These are phyloP conservation scores for Poecilus cupreus DNA, from an alignment of 2,888 invertebrate genomes.

Conservation along the genomic window DNA sequence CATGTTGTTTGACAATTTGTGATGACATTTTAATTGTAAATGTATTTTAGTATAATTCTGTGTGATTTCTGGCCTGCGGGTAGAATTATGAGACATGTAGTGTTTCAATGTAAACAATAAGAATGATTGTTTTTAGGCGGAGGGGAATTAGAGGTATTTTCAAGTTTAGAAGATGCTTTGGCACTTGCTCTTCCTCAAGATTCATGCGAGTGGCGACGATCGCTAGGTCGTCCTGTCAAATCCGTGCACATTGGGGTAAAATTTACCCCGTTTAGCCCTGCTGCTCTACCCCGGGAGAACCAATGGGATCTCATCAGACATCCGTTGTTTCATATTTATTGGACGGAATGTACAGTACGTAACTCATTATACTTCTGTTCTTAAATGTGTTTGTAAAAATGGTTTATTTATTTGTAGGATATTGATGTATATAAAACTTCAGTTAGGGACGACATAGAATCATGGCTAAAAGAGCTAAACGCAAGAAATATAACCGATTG, in stretches of 20 bases:
- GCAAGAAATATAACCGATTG: slow-evolving; percentile 89
- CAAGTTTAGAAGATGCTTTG: slow-evolving; percentile 85
- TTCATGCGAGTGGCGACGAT: slow-evolving; percentile 93
- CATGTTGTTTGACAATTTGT: no score
- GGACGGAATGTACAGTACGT: slow-evolving; percentile 95
- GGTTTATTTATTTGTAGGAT: slow-evolving; percentile 78
- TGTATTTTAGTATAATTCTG: no score
- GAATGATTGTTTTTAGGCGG: slow-evolving; percentile 76
- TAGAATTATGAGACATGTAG: no score
- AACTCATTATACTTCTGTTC: slow-evolving; percentile 4
- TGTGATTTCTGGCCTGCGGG: no score
- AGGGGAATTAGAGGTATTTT: slow-evolving; percentile 90
- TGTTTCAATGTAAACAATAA: no score
- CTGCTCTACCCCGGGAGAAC: slow-evolving; percentile 82
- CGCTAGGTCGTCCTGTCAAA: slow-evolving; percentile 90
- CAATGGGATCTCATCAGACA: slow-evolving; percentile 88
- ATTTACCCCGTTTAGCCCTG: slow-evolving; percentile 87
- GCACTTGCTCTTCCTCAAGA: slow-evolving; percentile 89
- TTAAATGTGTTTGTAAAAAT: background rate
- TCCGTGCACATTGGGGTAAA: slow-evolving; percentile 88
- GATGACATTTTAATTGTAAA: no score
- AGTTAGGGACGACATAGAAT: slow-evolving; percentile 91
- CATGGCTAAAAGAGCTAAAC: slow-evolving; percentile 88
- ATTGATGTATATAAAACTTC: slow-evolving; percentile 91
- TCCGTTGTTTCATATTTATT: slow-evolving; percentile 94